Conservation (phyloP, 2,797 vertebrate species). For the Coluber constrictor region DNA sequence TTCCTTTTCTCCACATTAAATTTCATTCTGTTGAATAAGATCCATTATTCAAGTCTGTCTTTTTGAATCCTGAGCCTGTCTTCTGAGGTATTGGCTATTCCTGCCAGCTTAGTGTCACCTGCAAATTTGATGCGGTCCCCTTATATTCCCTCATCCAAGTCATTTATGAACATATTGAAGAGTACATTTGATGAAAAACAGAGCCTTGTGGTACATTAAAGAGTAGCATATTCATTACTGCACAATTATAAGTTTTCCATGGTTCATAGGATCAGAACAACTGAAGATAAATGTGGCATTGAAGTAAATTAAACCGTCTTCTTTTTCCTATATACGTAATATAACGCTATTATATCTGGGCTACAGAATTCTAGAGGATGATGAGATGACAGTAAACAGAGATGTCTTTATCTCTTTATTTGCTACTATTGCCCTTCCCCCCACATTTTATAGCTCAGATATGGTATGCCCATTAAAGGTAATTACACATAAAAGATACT, state of each 20-base stretch:
- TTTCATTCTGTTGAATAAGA: not conserved
- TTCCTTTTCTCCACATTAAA: not conserved
- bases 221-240: not conserved
- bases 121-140: not conserved
- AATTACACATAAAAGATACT: not conserved
- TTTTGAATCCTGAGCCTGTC: not conserved
- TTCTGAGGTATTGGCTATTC: not conserved
- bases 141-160: not conserved
- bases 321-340: not conserved
- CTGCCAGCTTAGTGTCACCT: not conserved
- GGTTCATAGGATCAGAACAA: not conserved
- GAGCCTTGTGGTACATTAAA: not conserved
- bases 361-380: not conserved
- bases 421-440: not conserved
- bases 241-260: not conserved
- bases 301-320: not conserved
- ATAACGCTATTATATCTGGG: not conserved
- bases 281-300: not conserved
- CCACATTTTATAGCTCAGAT: not conserved
- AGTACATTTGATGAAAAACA: not conserved
- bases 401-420: not conserved
- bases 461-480: not conserved
- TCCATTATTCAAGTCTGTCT: not conserved
- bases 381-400: not conserved
- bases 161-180: not conserved